phyloP scores from a whole-genome alignment of 1,140 invertebrate species.

The Zelostemma sp. region DNA sequence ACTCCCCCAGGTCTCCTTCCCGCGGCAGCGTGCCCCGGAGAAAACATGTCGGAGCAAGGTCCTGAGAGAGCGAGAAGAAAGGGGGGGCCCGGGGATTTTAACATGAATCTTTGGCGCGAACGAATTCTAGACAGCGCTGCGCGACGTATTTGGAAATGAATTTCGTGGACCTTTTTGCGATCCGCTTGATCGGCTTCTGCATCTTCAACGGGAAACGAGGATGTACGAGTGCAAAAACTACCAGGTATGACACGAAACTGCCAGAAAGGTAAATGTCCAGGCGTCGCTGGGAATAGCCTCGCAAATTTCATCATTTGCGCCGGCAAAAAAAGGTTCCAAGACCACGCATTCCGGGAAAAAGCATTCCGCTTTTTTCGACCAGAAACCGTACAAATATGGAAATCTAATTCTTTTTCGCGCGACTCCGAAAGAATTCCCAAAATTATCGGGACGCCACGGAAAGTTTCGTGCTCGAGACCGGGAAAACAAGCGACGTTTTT shows the following conservation, averaged over 20 bases:
- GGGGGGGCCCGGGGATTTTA: slow-evolving; percentile 39
- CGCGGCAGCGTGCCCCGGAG: slow-evolving; percentile 18
- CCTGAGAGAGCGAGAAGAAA: slow-evolving; percentile 27
- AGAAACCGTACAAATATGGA: no score
- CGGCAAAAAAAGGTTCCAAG: slow-evolving; percentile 28
- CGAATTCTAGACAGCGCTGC: slow-evolving; percentile 55
- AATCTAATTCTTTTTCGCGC: no score
- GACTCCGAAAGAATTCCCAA: no score
- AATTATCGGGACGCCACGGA: no score
- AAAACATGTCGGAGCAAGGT: slow-evolving; percentile 30
- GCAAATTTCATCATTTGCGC: slow-evolving; percentile 44
- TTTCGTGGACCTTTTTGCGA: slow-evolving; percentile 52
- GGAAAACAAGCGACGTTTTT: slow-evolving; percentile 25
- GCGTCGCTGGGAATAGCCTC: slow-evolving; percentile 47
- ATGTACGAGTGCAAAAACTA: slow-evolving; percentile 39
- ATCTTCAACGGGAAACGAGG: slow-evolving; percentile 40
- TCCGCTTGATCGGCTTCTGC: slow-evolving; percentile 31
- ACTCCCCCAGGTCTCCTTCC: slow-evolving; percentile 38
- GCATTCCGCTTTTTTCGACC: slow-evolving; percentile 11
- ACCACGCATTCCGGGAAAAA: slow-evolving; percentile 28
- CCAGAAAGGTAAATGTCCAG: slow-evolving; percentile 16
- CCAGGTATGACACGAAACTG: slow-evolving; percentile 37
- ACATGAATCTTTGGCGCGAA: slow-evolving; percentile 59
- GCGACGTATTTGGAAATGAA: slow-evolving; percentile 61
- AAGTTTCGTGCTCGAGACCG: no score